Conservation (phyloP, 2,888 invertebrate species). For the Chelonus formosanus region DNA sequence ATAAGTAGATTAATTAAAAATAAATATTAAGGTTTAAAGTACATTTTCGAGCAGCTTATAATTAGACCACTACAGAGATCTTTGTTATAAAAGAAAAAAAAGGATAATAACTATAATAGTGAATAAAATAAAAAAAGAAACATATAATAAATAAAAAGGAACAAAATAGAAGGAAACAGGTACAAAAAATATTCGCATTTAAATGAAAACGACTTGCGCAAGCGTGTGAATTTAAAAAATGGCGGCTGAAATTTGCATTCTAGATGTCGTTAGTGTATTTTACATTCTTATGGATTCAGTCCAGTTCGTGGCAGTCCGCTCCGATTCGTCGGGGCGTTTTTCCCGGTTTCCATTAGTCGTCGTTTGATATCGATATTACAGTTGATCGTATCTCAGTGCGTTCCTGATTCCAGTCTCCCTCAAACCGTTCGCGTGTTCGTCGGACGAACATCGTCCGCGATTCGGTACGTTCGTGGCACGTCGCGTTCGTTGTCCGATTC, state of each 20-base stretch:
- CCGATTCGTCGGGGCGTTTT: constrained; percentile 34
- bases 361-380: constrained; percentile 21
- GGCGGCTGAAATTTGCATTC: background rate
- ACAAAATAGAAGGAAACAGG: too few species aligned
- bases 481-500: constrained; percentile 52
- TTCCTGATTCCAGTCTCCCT: constrained; percentile 53
- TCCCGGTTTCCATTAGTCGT: constrained; percentile 13
- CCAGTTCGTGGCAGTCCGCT: constrained; percentile 36
- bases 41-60: too few species aligned
- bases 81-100: too few species aligned
- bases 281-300: constrained; percentile 8
- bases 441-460: constrained; percentile 21
- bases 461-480: constrained; percentile 47
- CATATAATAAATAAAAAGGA: too few species aligned
- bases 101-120: too few species aligned
- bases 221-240: background rate
- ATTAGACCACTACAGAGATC: too few species aligned
- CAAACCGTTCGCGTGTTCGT: constrained; percentile 59
- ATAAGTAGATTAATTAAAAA: too few species aligned
- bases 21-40: too few species aligned
- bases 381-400: constrained; percentile 35
- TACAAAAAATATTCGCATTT: too few species aligned
- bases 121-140: too few species aligned
- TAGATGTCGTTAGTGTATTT: background rate
- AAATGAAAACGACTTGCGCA: too few species aligned